Evolutionary conservation across 2,113 vertebrate species (phyloP).

Genomic region (Macquaria australasica): DNA sequence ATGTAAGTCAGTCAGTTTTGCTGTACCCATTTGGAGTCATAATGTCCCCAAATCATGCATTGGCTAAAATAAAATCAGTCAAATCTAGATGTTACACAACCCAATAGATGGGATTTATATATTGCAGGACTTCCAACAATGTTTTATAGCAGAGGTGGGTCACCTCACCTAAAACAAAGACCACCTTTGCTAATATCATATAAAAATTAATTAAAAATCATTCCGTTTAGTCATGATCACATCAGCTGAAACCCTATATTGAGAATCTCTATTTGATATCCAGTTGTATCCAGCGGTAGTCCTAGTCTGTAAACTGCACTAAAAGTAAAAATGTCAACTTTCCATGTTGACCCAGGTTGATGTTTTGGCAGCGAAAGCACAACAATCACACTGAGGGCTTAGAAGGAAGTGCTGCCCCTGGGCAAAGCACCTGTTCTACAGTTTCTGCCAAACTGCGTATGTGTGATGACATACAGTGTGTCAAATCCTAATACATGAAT

Average conservation of each 20-base stretch:
- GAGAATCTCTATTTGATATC: neutral
- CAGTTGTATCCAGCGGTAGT: neutral
- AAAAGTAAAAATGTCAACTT: constrained; percentile 5
- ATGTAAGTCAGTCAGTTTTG: neutral
- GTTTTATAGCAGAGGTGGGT: neutral
- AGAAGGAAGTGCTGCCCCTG: constrained; percentile 32
- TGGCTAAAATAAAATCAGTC: neutral
- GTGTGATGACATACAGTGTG: constrained; percentile 6
- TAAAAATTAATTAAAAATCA: too few relatives aligned
- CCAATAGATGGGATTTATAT: neutral
- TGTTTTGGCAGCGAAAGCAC: constrained; percentile 23
- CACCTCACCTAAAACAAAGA: neutral
- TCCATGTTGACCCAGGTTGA: neutral
- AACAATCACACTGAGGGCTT: neutral
- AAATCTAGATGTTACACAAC: neutral
- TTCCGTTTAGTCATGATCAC: neutral
- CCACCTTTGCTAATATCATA: neutral
- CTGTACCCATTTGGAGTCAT: neutral
- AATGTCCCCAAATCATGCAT: neutral
- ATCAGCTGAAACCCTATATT: too few relatives aligned
- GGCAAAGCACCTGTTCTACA: constrained; percentile 50
- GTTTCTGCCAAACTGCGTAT: constrained; percentile 37
- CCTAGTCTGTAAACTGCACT: neutral
- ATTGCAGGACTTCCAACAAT: neutral
- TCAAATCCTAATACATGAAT: constrained; percentile 43